phyloP scores from a whole-genome alignment of 2,797 vertebrate genomes.

The Tapera naevia region DNA sequence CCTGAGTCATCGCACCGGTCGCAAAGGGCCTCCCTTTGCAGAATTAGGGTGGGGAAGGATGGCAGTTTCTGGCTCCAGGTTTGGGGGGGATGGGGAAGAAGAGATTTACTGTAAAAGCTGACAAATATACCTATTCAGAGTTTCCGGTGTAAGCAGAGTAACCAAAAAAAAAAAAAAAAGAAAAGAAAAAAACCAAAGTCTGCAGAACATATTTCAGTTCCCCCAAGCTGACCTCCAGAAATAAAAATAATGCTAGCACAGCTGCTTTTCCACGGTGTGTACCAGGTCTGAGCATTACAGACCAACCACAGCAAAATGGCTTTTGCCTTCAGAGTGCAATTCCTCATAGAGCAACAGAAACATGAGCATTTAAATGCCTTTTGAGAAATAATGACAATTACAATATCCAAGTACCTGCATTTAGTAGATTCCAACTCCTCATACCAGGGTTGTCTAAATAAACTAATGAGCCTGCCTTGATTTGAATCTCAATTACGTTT shows the following conservation, averaged over 20 bases:
- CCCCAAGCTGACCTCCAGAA: slow-evolving; percentile 65
- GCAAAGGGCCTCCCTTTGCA: background rate
- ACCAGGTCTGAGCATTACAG: background rate
- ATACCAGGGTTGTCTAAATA: background rate
- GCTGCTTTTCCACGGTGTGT: slow-evolving; percentile 54
- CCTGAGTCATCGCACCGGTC: background rate
- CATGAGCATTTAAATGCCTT: fast-evolving
- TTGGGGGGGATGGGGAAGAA: slow-evolving; percentile 56
- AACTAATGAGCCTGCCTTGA: background rate
- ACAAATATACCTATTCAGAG: slow-evolving; percentile 60
- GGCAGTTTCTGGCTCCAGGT: slow-evolving; percentile 51
- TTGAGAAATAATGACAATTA: background rate
- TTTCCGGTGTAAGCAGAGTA: slow-evolving; percentile 72
- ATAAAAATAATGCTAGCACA: slow-evolving; percentile 73
- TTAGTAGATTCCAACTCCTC: background rate
- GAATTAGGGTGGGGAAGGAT: slow-evolving; percentile 47
- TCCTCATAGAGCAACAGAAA: background rate
- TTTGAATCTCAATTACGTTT: no score
- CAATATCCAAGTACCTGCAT: background rate
- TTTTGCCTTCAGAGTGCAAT: background rate
- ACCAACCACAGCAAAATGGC: background rate
- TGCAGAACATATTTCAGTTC: slow-evolving; percentile 74
- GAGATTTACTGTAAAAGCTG: slow-evolving; percentile 71
- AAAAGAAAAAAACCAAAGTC: slow-evolving; percentile 35
- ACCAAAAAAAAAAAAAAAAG: slow-evolving; percentile 17